Evolutionary conservation across 2,888 invertebrate species (phyloP).

Genomic region (Chloroclystis v-ata): DNA sequence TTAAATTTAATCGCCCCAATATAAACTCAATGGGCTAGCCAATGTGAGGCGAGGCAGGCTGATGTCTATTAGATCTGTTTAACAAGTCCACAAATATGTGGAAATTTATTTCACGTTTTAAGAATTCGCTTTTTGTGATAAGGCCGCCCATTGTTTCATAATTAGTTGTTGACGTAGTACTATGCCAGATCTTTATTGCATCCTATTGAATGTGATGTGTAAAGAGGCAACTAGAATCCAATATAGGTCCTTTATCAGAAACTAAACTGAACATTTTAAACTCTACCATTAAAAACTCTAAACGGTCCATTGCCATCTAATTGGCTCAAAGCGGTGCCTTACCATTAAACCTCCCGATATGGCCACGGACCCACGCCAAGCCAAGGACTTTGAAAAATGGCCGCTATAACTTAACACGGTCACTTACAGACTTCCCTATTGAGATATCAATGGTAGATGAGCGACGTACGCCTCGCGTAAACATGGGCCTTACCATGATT

Average conservation of each 20-base stretch:
- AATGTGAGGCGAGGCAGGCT: too few relatives aligned
- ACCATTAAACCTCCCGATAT: slow-evolving; percentile 63
- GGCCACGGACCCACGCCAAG: slow-evolving; percentile 44
- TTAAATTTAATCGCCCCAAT: slow-evolving; percentile 4
- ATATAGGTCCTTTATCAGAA: too few relatives aligned
- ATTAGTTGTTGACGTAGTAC: too few relatives aligned
- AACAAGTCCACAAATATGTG: too few relatives aligned
- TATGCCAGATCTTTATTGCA: too few relatives aligned
- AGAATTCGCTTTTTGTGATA: too few relatives aligned
- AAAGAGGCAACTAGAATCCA: too few relatives aligned
- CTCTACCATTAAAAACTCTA: too few relatives aligned
- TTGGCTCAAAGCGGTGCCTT: slow-evolving; percentile 54
- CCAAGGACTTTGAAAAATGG: slow-evolving; percentile 70
- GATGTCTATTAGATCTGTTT: background rate
- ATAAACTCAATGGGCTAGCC: slow-evolving; percentile 1
- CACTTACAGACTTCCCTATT: slow-evolving; percentile 75
- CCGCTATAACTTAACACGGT: slow-evolving; percentile 69
- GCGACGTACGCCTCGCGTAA: slow-evolving; percentile 59
- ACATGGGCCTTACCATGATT: slow-evolving; percentile 43
- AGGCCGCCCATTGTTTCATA: too few relatives aligned
- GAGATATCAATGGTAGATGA: slow-evolving; percentile 75
- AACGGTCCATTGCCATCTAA: slow-evolving; percentile 45
- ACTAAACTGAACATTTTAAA: too few relatives aligned
- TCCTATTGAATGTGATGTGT: too few relatives aligned
- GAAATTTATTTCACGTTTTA: too few relatives aligned